These are phyloP conservation scores for Microtus ochrogaster DNA, from an alignment of 2,113 vertebrate species.

Conservation along the genomic window DNA sequence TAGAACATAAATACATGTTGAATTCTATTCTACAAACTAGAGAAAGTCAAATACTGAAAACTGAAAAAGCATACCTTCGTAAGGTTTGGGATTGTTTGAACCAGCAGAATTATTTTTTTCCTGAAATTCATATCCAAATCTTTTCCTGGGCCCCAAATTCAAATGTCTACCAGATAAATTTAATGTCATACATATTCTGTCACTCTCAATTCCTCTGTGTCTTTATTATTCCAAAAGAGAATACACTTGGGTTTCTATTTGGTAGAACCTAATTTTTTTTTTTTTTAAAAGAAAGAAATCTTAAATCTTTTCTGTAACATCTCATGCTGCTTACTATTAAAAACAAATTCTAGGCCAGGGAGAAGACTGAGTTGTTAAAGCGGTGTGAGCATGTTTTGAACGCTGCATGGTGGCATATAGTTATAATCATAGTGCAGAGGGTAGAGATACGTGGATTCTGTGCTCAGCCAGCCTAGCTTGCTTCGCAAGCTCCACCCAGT, in stretches of 20 bases:
- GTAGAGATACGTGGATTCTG: no score
- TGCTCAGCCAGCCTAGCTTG: neutral
- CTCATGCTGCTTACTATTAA: neutral
- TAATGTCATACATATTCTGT: rapidly evolving
- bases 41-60: neutral
- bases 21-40: slow-evolving; percentile 43
- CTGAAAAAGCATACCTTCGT: neutral
- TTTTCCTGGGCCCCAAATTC: neutral
- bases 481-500: neutral
- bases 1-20: slow-evolving; percentile 36
- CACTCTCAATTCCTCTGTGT: rapidly evolving
- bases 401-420: no score
- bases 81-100: slow-evolving; percentile 2
- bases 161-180: neutral
- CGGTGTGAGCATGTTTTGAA: no score
- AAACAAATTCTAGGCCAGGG: neutral
- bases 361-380: no score
- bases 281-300: neutral
- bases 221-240: neutral
- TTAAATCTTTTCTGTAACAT: neutral
- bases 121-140: neutral
- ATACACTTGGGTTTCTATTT: neutral
- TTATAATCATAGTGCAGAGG: neutral
- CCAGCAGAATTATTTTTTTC: neutral
- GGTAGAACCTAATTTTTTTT: neutral